Evolutionary conservation across 2,113 vertebrate species (phyloP).

Genomic region (Psephotus haematonotus): DNA sequence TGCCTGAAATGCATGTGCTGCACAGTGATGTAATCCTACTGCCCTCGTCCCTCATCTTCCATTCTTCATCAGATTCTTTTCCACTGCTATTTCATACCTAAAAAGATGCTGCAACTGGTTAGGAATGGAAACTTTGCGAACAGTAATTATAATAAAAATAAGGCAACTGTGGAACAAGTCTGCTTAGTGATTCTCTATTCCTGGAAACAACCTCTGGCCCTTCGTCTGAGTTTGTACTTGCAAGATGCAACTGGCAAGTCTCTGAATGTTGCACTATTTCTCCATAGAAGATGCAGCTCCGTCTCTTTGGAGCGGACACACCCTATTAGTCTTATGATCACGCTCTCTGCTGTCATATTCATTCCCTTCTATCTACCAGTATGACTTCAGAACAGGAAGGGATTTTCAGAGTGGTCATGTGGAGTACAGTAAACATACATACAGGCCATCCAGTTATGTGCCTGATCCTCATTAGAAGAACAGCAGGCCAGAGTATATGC

Average conservation of each 20-base stretch:
- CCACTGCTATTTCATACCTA: neutral
- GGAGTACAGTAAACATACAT: neutral
- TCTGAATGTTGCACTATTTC: neutral
- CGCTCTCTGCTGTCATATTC: neutral
- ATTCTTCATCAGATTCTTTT: neutral
- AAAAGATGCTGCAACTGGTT: neutral
- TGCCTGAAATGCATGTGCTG: neutral
- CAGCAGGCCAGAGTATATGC: neutral
- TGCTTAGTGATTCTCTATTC: neutral
- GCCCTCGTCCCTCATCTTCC: too few species aligned
- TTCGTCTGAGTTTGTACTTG: neutral
- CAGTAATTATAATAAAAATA: neutral
- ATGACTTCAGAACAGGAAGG: neutral
- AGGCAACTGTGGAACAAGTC: neutral
- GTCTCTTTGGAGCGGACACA: neutral
- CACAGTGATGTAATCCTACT: neutral
- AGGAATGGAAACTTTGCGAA: neutral
- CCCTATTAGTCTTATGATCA: neutral
- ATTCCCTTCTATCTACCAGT: neutral
- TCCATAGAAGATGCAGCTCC: neutral
- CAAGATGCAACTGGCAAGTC: neutral
- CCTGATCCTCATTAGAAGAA: neutral
- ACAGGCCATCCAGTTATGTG: fast-evolving
- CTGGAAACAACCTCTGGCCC: neutral
- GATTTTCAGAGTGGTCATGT: neutral